phyloP scores from a whole-genome alignment of 2,888 invertebrate genomes.

The Megamerina dolium region DNA sequence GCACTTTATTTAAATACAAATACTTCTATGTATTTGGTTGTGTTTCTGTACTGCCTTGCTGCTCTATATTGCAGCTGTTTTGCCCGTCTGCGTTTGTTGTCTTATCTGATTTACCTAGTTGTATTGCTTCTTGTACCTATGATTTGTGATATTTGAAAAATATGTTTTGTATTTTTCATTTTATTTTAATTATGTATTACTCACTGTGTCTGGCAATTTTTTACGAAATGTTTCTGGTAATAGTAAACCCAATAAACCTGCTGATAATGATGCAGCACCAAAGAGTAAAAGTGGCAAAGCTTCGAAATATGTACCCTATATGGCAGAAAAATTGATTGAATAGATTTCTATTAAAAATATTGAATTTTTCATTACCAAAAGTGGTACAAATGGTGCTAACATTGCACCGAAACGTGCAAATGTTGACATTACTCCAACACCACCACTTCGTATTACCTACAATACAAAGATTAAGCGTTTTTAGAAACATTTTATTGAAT shows the following conservation, averaged over 20 bases:
- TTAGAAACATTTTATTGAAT: background rate
- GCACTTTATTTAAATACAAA: too few relatives aligned
- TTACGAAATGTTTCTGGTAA: constrained; percentile 60
- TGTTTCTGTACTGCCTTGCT: too few relatives aligned
- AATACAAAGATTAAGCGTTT: constrained; percentile 1
- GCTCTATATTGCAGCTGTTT: too few relatives aligned
- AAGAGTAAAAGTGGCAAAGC: constrained; percentile 54
- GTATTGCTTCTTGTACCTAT: constrained; percentile 36
- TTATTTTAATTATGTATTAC: too few relatives aligned
- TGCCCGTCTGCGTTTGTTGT: constrained; percentile 2
- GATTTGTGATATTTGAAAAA: too few relatives aligned
- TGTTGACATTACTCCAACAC: constrained; percentile 57
- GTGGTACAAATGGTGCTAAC: constrained; percentile 57
- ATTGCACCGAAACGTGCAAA: constrained; percentile 57
- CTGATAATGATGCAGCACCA: constrained; percentile 52
- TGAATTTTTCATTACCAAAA: constrained; percentile 50
- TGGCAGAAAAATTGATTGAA: background rate
- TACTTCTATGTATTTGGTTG: too few relatives aligned
- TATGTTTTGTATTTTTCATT: too few relatives aligned
- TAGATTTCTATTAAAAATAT: constrained; percentile 3
- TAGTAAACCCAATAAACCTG: constrained; percentile 53
- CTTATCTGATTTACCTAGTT: constrained; percentile 13
- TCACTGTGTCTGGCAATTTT: constrained; percentile 58
- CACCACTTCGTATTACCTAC: constrained; percentile 54
- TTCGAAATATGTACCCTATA: constrained; percentile 51